Conservation (phyloP, 2,888 invertebrate genomes). For the Hymenopus coronatus region DNA sequence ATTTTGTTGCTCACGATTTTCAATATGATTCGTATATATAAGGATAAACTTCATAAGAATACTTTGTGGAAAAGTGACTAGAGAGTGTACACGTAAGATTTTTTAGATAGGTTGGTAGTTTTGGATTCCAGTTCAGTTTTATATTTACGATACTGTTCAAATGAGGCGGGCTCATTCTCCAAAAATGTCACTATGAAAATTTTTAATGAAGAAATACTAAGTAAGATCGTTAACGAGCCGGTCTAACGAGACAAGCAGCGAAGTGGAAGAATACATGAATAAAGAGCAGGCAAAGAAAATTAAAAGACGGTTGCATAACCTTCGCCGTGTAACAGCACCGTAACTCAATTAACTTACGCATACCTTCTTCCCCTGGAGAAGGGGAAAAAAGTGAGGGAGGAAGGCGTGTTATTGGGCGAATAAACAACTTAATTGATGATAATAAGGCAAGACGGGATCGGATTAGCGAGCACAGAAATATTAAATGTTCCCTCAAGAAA, state of each 20-base stretch:
- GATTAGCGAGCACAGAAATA: not conserved
- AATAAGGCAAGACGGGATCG: slow-evolving; percentile 1
- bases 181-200: too few relatives aligned
- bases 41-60: too few relatives aligned
- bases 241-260: not conserved
- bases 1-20: too few relatives aligned
- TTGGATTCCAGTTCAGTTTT: too few relatives aligned
- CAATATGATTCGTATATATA: too few relatives aligned
- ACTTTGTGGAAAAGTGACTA: too few relatives aligned
- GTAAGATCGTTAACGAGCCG: not conserved
- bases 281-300: slow-evolving; percentile 14
- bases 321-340: not conserved
- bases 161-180: too few relatives aligned
- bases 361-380: not conserved
- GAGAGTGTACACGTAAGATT: too few relatives aligned
- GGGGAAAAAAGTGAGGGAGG: not conserved
- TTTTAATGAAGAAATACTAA: too few relatives aligned
- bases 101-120: too few relatives aligned
- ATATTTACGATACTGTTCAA: too few relatives aligned
- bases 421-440: slow-evolving; percentile 12
- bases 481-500: not conserved
- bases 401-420: not conserved
- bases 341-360: slow-evolving; percentile 7
- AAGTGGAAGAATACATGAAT: slow-evolving; percentile 4
- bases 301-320: slow-evolving; percentile 2